These are phyloP conservation scores for Otolemur garnettii DNA, from an alignment of 2,113 vertebrate species.

Conservation along the genomic window DNA sequence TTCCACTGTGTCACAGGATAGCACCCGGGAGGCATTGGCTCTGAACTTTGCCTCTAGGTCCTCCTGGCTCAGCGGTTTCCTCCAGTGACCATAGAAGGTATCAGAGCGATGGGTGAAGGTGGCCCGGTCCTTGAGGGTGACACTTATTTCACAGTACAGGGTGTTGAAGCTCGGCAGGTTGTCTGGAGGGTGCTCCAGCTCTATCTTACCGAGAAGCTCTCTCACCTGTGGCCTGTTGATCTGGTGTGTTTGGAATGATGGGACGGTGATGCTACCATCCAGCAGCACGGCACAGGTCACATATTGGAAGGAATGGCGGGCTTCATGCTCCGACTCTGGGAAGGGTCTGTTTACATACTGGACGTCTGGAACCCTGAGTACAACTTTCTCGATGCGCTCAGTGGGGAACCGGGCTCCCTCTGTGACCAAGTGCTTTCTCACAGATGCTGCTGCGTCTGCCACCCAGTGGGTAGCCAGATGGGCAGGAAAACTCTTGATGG, in stretches of 20 bases:
- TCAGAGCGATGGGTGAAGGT: constrained; percentile 82
- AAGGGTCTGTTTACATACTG: constrained; percentile 92
- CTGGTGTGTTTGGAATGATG: constrained; percentile 87
- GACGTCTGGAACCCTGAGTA: constrained; percentile 91
- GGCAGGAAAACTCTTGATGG: constrained; percentile 94
- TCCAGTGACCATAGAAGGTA: constrained; percentile 97
- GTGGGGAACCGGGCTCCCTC: constrained; percentile 76
- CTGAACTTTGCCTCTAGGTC: constrained; percentile 93
- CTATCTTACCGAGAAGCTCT: constrained; percentile 89
- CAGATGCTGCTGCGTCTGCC: constrained; percentile 90
- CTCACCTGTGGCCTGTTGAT: constrained; percentile 85
- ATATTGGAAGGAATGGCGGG: constrained; percentile 97
- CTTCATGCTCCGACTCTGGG: constrained; percentile 93
- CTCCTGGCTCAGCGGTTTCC: constrained; percentile 91
- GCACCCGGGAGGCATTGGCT: constrained; percentile 85
- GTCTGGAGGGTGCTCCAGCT: constrained; percentile 90
- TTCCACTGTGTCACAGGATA: constrained; percentile 87
- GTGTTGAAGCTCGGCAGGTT: constrained; percentile 94
- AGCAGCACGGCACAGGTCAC: constrained; percentile 92
- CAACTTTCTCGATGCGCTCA: constrained; percentile 86
- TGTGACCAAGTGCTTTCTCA: constrained; percentile 86
- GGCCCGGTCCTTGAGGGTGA: constrained; percentile 84
- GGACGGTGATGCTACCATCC: constrained; percentile 87
- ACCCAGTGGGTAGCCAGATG: constrained; percentile 97
- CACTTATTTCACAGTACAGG: constrained; percentile 91